A percentile compares a stretch with the other conserved stretches of the same genome.
Conservation (phyloP, 2,888 invertebrate species). For the Pardosa pseudoannulata region DNA sequence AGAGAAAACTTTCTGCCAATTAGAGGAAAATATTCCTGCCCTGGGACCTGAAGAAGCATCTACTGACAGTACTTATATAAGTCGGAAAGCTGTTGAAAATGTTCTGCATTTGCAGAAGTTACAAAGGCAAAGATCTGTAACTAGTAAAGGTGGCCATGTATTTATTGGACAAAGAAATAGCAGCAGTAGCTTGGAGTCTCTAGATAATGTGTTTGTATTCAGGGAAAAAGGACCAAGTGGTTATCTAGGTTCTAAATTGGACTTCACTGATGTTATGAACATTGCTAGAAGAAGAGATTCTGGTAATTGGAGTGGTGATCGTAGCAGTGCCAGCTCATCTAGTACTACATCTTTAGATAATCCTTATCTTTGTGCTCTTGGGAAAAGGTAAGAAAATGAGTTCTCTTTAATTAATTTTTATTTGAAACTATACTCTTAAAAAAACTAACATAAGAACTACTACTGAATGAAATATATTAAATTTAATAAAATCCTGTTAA, state of each 20-base stretch:
- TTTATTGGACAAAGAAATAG: conserved; percentile 73
- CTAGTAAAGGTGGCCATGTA: conserved; percentile 47
- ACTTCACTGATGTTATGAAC: conserved; percentile 85
- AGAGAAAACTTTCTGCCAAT: neutral
- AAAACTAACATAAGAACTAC: too few species aligned
- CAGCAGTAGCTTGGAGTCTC: conserved; percentile 73
- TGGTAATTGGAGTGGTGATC: conserved; percentile 94
- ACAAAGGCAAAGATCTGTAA: conserved; percentile 73
- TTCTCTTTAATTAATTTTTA: neutral
- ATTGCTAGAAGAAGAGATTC: conserved; percentile 86
- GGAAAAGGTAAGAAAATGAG: conserved; percentile 82
- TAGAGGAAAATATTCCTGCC: neutral
- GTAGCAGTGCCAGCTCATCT: conserved; percentile 94
- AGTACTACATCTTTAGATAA: conserved; percentile 94
- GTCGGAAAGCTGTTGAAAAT: conserved; percentile 86
- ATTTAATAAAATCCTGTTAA: too few species aligned
- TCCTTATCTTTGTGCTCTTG: conserved; percentile 88
- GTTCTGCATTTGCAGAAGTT: conserved; percentile 81
- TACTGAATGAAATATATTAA: too few species aligned
- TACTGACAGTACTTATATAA: conserved; percentile 81
- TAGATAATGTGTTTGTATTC: conserved; percentile 71
- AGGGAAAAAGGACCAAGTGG: conserved; percentile 41
- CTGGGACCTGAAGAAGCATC: conserved; percentile 8
- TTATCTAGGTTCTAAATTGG: conserved; percentile 75
- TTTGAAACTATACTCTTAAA: too few species aligned